Evolutionary conservation across 2,113 vertebrate species (phyloP).

Genomic region (Gorilla gorilla): DNA sequence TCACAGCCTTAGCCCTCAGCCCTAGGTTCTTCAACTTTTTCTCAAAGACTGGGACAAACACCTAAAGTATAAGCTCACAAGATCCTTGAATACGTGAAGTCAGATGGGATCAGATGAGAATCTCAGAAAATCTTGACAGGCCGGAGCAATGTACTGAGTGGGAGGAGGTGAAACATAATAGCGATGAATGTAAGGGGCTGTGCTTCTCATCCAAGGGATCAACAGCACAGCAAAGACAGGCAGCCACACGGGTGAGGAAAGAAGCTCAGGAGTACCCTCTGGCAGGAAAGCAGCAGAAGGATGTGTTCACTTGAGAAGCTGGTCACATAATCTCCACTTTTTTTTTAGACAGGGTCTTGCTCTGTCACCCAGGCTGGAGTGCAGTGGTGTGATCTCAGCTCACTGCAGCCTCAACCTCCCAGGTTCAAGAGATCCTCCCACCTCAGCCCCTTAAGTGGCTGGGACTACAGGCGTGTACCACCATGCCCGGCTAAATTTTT

Average conservation of each 20-base stretch:
- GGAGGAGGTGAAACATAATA: not conserved
- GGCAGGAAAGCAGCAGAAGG: not conserved
- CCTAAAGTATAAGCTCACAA: not conserved
- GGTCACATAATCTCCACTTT: not conserved
- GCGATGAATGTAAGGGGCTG: not conserved
- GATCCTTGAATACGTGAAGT: not conserved
- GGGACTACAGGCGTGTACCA: too few species aligned
- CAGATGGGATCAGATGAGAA: not conserved
- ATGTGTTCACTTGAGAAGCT: not conserved
- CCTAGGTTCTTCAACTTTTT: not conserved
- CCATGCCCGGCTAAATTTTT: too few species aligned
- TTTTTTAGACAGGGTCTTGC: too few species aligned
- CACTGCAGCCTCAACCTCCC: too few species aligned
- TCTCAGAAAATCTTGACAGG: not conserved
- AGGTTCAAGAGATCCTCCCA: too few species aligned
- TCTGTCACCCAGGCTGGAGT: too few species aligned
- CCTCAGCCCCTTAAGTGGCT: too few species aligned
- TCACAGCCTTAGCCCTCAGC: not conserved
- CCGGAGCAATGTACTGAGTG: not conserved
- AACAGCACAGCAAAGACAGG: not conserved
- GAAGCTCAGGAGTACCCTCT: not conserved
- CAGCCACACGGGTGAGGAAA: fast-evolving
- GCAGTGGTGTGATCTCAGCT: too few species aligned
- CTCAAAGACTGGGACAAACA: not conserved
- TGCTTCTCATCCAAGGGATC: not conserved